Base-by-base conservation (phyloP, 2,888 invertebrate genomes). In the Chouioia cunea region DNA sequence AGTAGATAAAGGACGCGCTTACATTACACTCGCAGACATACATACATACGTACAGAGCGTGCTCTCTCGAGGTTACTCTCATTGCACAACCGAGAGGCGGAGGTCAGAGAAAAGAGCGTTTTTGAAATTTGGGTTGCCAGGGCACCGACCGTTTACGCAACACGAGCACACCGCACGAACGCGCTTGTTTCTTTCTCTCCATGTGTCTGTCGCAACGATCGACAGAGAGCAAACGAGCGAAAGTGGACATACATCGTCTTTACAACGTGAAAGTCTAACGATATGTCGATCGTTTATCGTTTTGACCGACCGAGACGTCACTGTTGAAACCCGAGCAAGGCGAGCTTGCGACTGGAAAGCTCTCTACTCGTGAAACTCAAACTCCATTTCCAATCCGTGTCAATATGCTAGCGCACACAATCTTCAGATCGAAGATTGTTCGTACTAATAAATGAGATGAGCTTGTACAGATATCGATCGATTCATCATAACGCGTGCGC, bases 101-200 rank as follows among this genome's bases (percentile, higher is more conserved):
- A 70, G 64, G 58, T 64, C 64, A 18, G 20, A 56, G 22, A 70
- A 65, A 71, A 57, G 71, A 68, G 66, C 67, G 73, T 79, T 78
- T 75, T 76, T 76, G 79, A 80, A 83, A 84, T 82, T 79, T 79
- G 78, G 79, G 82, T 80, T 80, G 80, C 75, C 78, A 76, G 84
- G 80, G 80, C 82, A 78, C 81, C 79, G 83, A 83, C 83, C 83
- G 81, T 85, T 85, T 83, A 83, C 83, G 83, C 83, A 84, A 84
- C 81, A 68, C 16, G 65, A 66, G 75, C 73, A 44, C 73, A 57
- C 63, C 72, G 15, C 18, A 4, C 66, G 72, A 66, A 73, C 72
- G 69, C 63, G 59, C 74, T 47, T 68, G 71, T 63, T 53, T 65
- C 44, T 27, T 36, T 43, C 43, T 27, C 2, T 27, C n/a, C 43